Evolutionary conservation across 1,140 invertebrate genomes (phyloP).

Genomic region (Stenopsyche tienmushanensis): DNA sequence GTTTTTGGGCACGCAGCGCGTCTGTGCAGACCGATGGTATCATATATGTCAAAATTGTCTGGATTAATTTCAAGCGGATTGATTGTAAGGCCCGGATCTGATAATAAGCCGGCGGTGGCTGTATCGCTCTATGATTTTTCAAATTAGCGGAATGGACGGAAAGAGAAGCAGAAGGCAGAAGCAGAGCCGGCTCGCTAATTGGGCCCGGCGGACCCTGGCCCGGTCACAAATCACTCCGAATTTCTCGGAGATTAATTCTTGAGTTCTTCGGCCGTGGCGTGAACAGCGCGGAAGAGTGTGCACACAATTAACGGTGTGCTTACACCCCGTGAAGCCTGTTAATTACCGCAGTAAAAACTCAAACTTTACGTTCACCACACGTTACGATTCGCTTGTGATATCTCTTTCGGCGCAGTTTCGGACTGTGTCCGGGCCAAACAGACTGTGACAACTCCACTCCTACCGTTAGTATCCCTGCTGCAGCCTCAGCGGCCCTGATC

Average conservation of each 20-base stretch:
- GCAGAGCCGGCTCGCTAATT: not conserved
- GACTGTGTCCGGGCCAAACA: conserved; percentile 10
- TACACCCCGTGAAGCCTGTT: conserved; percentile 22
- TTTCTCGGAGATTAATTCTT: conserved; percentile 2
- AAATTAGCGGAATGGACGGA: not conserved
- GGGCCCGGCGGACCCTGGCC: not conserved
- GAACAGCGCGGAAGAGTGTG: conserved; percentile 1
- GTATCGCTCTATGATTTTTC: not conserved
- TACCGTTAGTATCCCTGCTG: too few species aligned
- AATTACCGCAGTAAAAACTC: conserved; percentile 22
- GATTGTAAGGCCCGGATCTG: too few species aligned
- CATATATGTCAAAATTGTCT: too few species aligned
- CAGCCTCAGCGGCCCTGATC: too few species aligned
- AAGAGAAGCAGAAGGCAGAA: not conserved
- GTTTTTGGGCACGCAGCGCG: too few species aligned
- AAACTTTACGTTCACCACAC: conserved; percentile 10
- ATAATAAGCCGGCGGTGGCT: too few species aligned
- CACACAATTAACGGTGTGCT: conserved; percentile 14
- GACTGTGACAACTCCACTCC: conserved; percentile 16
- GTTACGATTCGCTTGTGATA: conserved; percentile 32
- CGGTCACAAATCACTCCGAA: conserved; percentile 8
- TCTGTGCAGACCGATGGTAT: too few species aligned
- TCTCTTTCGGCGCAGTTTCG: conserved; percentile 31
- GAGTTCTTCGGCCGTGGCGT: not conserved
- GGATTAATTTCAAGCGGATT: too few species aligned